Conservation (phyloP, 2,797 vertebrate species). For the Rhinophrynus dorsalis region DNA sequence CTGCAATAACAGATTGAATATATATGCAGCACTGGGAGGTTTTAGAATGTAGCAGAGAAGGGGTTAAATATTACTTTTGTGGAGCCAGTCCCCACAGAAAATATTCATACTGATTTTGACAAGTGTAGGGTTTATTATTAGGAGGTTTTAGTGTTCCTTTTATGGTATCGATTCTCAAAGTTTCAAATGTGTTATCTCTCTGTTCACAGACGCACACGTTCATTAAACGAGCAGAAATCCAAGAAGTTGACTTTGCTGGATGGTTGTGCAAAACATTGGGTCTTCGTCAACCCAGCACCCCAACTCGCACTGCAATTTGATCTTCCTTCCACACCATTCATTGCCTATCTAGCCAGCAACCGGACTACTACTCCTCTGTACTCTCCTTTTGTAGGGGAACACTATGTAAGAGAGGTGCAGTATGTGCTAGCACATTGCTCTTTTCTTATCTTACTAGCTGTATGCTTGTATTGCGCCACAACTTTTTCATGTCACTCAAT, state of each 20-base stretch:
- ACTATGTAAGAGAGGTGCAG: not conserved
- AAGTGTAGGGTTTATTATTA: too few species aligned
- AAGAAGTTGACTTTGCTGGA: conserved; percentile 94
- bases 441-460: conserved; percentile 1
- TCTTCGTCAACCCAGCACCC: conserved; percentile 92
- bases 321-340: conserved; percentile 28
- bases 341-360: conserved; percentile 21
- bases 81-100: too few species aligned
- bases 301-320: conserved; percentile 82
- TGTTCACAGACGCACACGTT: conserved; percentile 84
- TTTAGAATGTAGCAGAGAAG: not conserved
- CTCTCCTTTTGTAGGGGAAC: conserved; percentile 44
- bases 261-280: conserved; percentile 93
- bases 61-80: too few species aligned
- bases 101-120: too few species aligned
- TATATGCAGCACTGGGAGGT: too few species aligned
- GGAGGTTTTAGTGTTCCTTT: too few species aligned
- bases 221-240: conserved; percentile 92
- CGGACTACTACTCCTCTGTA: conserved; percentile 31
- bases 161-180: not conserved
- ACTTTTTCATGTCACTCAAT: too few species aligned
- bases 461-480: conserved; percentile 1
- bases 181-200: not conserved
- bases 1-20: too few species aligned
- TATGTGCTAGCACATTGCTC: conserved; percentile 11